Conservation (phyloP, 2,797 vertebrate genomes). For the Tarsius wallacei region DNA sequence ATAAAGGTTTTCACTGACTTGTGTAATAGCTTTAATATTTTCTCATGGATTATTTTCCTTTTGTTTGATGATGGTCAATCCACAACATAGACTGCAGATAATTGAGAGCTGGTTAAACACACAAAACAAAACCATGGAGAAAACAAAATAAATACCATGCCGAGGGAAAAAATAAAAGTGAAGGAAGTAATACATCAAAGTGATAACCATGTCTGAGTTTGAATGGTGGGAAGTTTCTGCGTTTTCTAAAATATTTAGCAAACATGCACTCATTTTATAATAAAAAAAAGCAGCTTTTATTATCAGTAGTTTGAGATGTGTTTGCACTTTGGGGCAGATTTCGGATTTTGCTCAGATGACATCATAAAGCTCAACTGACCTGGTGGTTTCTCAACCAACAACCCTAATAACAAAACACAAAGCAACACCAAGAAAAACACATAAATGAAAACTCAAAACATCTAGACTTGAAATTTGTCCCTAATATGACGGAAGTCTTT, state of each 20-base stretch:
- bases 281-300: constrained; percentile 23
- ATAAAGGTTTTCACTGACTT: neutral
- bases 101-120: constrained; percentile 31
- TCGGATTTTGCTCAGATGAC: constrained; percentile 29
- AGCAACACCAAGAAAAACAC: neutral
- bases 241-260: constrained; percentile 45
- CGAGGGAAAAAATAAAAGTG: neutral
- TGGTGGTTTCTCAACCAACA: constrained; percentile 36
- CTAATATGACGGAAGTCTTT: neutral
- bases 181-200: constrained; percentile 19
- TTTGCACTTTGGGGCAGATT: constrained; percentile 9
- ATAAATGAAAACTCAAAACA: neutral
- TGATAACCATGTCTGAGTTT: neutral
- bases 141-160: constrained; percentile 44
- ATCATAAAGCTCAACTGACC: constrained; percentile 39
- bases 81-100: neutral
- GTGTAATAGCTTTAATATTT: neutral
- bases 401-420: constrained; percentile 18
- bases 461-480: neutral
- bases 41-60: constrained; percentile 31
- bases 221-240: neutral
- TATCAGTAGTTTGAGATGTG: constrained; percentile 65
- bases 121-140: constrained; percentile 24
- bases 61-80: neutral
- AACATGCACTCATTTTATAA: neutral